Conservation (phyloP, 2,113 vertebrate genomes). For the Pontoporia blainvillei region DNA sequence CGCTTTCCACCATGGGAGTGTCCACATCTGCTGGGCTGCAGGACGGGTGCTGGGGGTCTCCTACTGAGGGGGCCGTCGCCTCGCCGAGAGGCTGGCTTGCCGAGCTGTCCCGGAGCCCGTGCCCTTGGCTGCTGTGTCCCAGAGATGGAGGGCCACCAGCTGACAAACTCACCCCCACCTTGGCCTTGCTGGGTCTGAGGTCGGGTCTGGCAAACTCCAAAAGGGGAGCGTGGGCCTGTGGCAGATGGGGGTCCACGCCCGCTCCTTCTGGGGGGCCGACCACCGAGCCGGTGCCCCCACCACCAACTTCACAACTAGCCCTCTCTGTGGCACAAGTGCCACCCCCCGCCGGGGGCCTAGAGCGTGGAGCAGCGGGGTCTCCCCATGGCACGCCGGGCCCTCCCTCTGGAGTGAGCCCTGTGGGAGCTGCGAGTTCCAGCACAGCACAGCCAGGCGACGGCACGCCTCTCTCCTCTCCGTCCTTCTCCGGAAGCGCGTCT, state of each 20-base stretch:
- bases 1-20: background rate
- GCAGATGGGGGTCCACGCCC: fast-evolving
- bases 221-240: fast-evolving
- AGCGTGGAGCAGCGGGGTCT: background rate
- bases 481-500: slow-evolving; percentile 24
- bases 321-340: background rate
- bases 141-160: fast-evolving
- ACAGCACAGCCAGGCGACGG: slow-evolving; percentile 59
- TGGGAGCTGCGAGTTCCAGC: slow-evolving; percentile 65
- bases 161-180: background rate
- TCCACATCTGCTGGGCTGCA: background rate
- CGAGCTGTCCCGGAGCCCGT: fast-evolving
- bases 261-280: background rate
- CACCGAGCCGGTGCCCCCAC: too few relatives aligned
- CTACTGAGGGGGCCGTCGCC: background rate
- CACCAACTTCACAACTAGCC: too few relatives aligned
- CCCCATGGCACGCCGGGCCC: background rate
- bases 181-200: background rate
- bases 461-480: slow-evolving; percentile 1
- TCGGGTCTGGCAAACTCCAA: background rate
- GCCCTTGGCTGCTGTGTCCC: fast-evolving
- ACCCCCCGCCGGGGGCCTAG: background rate
- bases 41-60: background rate
- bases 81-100: background rate
- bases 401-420: slow-evolving; percentile 54